phyloP scores from a whole-genome alignment of 2,888 invertebrate species.

The Heliconius cydno region DNA sequence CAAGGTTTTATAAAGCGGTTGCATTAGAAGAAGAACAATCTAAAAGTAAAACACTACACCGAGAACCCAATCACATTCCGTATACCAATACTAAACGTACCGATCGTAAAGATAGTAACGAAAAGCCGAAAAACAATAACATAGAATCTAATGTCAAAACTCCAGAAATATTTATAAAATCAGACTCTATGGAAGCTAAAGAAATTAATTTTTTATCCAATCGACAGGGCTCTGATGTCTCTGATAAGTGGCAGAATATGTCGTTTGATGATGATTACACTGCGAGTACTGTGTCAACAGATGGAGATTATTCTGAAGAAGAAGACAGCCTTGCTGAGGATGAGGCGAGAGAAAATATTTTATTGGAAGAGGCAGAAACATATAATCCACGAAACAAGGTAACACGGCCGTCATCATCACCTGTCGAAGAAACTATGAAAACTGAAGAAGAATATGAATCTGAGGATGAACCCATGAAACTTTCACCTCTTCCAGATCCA shows the following conservation, averaged over 20 bases:
- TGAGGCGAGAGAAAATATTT: constrained; percentile 60
- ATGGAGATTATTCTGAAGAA: constrained; percentile 74
- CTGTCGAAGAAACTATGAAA: constrained; percentile 62
- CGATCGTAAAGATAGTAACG: constrained; percentile 47
- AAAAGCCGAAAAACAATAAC: constrained; percentile 45
- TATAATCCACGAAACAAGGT: constrained; percentile 86
- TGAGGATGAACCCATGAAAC: constrained; percentile 84
- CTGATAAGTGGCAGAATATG: constrained; percentile 77
- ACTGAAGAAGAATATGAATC: constrained; percentile 83
- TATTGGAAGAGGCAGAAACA: constrained; percentile 84
- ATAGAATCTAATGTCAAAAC: constrained; percentile 47
- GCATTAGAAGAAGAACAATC: constrained; percentile 88
- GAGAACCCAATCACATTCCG: constrained; percentile 70
- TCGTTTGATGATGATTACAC: constrained; percentile 85
- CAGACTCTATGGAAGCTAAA: constrained; percentile 65
- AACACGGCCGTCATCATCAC: constrained; percentile 59
- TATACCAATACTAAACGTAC: constrained; percentile 53
- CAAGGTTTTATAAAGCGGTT: constrained; percentile 90
- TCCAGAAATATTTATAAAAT: constrained; percentile 67
- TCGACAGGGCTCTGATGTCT: constrained; percentile 63
- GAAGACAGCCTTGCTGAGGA: constrained; percentile 68
- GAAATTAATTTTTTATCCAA: constrained; percentile 47
- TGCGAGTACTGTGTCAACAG: constrained; percentile 84
- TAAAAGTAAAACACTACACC: constrained; percentile 56
- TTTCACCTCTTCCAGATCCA: constrained; percentile 86